phyloP scores from a whole-genome alignment of 2,113 vertebrate genomes.

The Probosciger aterrimus region DNA sequence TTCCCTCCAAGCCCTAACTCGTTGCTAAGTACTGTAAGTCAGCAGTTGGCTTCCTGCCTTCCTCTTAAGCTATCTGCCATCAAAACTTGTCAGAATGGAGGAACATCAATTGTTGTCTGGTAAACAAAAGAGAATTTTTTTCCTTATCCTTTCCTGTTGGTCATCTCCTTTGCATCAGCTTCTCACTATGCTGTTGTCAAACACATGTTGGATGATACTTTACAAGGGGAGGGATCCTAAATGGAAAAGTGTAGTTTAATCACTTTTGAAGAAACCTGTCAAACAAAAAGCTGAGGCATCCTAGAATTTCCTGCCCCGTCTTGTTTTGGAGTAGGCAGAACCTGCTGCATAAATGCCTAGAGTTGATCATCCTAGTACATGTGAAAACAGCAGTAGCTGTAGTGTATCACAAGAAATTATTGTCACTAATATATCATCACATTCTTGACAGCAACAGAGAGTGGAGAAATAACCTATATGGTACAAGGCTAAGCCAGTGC shows the following conservation, averaged over 20 bases:
- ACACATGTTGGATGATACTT: background rate
- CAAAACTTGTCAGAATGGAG: conserved; percentile 66
- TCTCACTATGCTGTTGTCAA: background rate
- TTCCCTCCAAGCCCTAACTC: conserved; percentile 22
- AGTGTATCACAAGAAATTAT: background rate
- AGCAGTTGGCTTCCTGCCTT: conserved; percentile 66
- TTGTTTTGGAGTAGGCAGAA: background rate
- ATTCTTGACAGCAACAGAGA: conserved; percentile 23
- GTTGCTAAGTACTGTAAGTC: conserved; percentile 62
- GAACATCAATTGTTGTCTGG: conserved; percentile 59
- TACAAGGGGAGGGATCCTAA: background rate
- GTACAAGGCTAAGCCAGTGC: conserved; percentile 6
- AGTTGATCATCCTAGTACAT: conserved; percentile 1
- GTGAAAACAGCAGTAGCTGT: conserved; percentile 35
- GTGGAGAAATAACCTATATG: conserved; percentile 1
- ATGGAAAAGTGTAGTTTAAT: background rate
- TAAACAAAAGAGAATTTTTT: conserved; percentile 54
- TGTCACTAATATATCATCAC: background rate
- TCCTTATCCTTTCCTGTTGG: conserved; percentile 22
- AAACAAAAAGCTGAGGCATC: background rate
- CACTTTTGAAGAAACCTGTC: background rate
- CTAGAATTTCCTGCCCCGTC: background rate
- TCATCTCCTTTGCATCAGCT: conserved; percentile 14
- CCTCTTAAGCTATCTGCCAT: conserved; percentile 63
- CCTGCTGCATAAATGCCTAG: background rate